A percentile compares a stretch with the other conserved stretches of the same genome.
phyloP scores from a whole-genome alignment of 2,888 invertebrate genomes.

The Philereme transversata region DNA sequence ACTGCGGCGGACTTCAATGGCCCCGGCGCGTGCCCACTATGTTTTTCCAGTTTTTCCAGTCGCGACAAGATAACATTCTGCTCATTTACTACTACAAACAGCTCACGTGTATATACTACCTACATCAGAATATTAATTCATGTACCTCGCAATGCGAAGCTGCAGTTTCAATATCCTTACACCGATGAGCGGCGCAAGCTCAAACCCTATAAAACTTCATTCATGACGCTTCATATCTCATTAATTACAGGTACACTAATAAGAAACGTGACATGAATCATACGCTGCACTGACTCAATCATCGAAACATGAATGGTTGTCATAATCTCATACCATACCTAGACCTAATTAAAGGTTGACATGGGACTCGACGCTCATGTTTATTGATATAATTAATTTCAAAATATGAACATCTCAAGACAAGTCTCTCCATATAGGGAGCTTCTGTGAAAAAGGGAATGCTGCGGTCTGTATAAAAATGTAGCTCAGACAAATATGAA shows the following conservation, averaged over 20 bases:
- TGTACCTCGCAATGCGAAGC: slow-evolving; percentile 36
- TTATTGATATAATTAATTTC: slow-evolving; percentile 70
- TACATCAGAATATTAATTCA: slow-evolving; percentile 39
- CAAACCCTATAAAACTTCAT: slow-evolving; percentile 50
- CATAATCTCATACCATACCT: slow-evolving; percentile 52
- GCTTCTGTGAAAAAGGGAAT: slow-evolving; percentile 63
- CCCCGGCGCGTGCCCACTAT: slow-evolving; percentile 50
- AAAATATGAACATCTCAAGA: slow-evolving; percentile 56
- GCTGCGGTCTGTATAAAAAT: slow-evolving; percentile 61
- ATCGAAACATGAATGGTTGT: slow-evolving; percentile 57
- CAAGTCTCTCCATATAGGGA: slow-evolving; percentile 52
- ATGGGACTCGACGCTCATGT: slow-evolving; percentile 49
- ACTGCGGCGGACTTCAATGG: slow-evolving; percentile 64
- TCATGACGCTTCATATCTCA: slow-evolving; percentile 40
- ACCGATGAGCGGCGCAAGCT: slow-evolving; percentile 40
- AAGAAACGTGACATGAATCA: slow-evolving; percentile 66
- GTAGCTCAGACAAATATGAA: slow-evolving; percentile 62
- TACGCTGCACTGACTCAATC: slow-evolving; percentile 53
- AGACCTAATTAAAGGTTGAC: slow-evolving; percentile 57
- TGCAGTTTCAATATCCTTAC: slow-evolving; percentile 28
- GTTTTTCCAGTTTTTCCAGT: slow-evolving; percentile 61
- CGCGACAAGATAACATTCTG: slow-evolving; percentile 36
- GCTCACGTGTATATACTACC: slow-evolving; percentile 37
- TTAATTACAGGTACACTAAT: slow-evolving; percentile 55
- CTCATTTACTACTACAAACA: slow-evolving; percentile 42